A percentile compares a stretch with the other conserved stretches of the same genome.
Conservation (phyloP, 1,140 invertebrate species). For the Ruditapes philippinarum region DNA sequence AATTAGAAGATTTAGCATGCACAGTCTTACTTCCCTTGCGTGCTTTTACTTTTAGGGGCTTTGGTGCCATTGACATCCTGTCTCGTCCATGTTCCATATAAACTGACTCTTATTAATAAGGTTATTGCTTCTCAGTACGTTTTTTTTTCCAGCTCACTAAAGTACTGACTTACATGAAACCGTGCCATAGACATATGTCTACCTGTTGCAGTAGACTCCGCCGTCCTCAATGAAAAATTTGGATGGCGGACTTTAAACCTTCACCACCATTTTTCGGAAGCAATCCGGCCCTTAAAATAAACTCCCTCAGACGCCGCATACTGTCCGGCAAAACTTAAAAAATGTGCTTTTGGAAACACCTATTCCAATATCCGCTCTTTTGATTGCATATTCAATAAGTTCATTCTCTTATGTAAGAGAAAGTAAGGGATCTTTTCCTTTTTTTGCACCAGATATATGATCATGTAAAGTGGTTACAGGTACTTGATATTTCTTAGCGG, state of each 20-base stretch:
- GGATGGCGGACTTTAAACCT: not conserved
- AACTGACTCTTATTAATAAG: no score
- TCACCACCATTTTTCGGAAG: not conserved
- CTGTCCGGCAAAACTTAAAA: not conserved
- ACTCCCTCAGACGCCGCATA: not conserved
- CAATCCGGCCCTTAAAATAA: not conserved
- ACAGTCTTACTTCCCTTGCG: not conserved
- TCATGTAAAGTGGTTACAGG: not conserved
- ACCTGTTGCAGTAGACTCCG: no score
- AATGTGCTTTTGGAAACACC: no score
- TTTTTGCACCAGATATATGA: not conserved
- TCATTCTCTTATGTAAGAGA: not conserved
- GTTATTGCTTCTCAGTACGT: no score
- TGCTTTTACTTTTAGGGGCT: not conserved
- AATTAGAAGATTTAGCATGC: no score
- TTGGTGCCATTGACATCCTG: not conserved
- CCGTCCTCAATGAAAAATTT: no score
- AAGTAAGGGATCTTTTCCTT: not conserved
- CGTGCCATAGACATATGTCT: no score
- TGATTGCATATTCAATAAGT: not conserved
- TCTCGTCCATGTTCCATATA: not conserved
- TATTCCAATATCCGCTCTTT: no score
- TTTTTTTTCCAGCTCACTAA: no score
- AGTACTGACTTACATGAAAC: no score
- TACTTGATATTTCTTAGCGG: not conserved